Evolutionary conservation across 2,797 vertebrate species (phyloP), one percentile per base, ranked within the genome.

Genomic region (Hydrolagus colliei): DNA sequence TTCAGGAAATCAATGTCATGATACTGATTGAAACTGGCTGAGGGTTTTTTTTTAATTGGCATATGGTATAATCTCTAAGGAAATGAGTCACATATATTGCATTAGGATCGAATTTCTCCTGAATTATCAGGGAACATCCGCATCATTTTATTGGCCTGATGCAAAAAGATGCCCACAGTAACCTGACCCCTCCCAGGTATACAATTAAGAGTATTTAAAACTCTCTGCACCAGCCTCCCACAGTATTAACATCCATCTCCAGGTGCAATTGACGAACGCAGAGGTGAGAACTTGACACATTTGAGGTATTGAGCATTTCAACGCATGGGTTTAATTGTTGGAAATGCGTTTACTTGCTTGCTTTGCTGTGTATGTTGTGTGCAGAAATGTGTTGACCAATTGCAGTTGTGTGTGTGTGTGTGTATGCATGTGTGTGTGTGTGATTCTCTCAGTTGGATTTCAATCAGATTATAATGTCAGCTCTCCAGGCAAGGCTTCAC

Each of bases 171-270:
- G 79, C 18, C 68, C 16, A 5, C 65, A 32, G 20, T 5, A 41
- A 68, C 63, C 32, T 84, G 79, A 35, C 79, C 65, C 79, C 79
- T 84, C 79, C 79, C 65, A 35, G 18, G 79, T 20, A 71, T 35
- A 67, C 7, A 2, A 84, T 41, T 27, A 20, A 41, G 63, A 71
- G 61, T 84, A 84, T 52, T 84, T 71, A 84, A n/a, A 71, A 22
- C 6, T 2, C 35, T 35, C 63, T 18, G 9, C 16, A 71, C 41
- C 65, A 10, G 13, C 16, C 32, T 65, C 65, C 67, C 11, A 80
- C 32, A 6, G 20, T 8, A 68, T 41, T 68, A 32, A 82, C 20
- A 76, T 76, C 74, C 20, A 76, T 76, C 74, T 76, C 20, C 74
- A 59, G 75, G 75, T 77, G 75, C 52, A 84, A 52, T 52, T 35